phyloP scores from a whole-genome alignment of 2,797 vertebrate genomes.

The Malurus leucopterus region DNA sequence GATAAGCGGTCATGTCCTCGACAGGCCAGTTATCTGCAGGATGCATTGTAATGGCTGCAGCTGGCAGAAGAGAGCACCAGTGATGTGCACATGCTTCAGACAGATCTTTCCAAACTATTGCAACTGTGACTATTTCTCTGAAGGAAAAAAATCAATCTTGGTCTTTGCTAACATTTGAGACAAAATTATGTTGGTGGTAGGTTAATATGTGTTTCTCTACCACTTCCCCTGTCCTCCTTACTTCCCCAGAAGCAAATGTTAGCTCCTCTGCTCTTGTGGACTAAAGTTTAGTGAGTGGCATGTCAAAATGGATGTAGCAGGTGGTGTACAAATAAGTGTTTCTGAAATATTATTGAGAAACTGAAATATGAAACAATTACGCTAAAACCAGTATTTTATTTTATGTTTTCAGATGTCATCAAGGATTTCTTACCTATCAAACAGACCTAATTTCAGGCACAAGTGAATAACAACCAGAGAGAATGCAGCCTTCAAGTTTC shows the following conservation, averaged over 20 bases:
- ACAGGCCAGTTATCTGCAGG: not conserved
- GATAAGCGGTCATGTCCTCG: not conserved
- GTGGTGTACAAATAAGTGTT: not conserved
- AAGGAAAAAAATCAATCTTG: fast-evolving
- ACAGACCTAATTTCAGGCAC: not conserved
- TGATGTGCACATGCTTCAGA: fast-evolving
- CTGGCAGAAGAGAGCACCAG: not conserved
- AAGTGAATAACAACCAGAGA: not conserved
- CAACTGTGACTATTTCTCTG: not conserved
- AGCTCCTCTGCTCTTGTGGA: not conserved
- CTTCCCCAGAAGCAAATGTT: not conserved
- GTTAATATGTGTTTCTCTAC: not conserved
- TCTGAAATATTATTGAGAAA: not conserved
- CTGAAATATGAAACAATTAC: not conserved
- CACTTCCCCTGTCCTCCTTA: not conserved
- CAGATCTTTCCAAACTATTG: not conserved
- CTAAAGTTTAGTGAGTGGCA: not conserved
- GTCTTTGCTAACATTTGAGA: not conserved
- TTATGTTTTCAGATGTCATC: not conserved
- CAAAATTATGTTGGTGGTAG: not conserved
- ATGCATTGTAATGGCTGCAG: not conserved
- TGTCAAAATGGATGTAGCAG: not conserved
- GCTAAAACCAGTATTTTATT: not conserved
- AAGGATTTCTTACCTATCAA: not conserved
- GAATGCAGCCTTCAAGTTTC: not conserved